Evolutionary conservation across 2,888 invertebrate genomes (phyloP), one percentile per base, ranked within the genome.

Genomic region (Steinernema carpocapsae): DNA sequence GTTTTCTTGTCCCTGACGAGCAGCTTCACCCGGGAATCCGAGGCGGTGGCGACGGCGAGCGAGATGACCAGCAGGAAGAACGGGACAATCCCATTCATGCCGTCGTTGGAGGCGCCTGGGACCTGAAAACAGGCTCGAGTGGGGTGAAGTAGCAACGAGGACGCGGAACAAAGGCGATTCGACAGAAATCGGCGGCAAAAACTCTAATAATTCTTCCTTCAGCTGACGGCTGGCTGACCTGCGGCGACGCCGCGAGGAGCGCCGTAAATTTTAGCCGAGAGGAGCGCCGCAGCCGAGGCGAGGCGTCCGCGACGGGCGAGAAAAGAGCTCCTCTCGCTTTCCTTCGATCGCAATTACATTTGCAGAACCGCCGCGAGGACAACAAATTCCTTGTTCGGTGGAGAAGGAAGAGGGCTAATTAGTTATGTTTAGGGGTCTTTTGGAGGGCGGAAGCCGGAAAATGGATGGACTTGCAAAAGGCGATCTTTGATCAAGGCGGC

Each of bases 1-100:
- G 48, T 22, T n/a, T 59, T 73, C 46, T 48, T 29, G 10, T 70
- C 51, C 32, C 73, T 70, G 29, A 56, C 73, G 10, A 73, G 48
- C n/a, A 73, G 45, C 70, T 32, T 70, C 10, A 73, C 32, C 19
- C 32, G 17, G 17, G 59, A 59, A 1, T 19, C 64, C 22, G 45
- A 24, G 73, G 4, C 37, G 42, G 26, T 56, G 56, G 26, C 56
- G 26, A 56, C 56, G 26, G 10, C 2, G 26, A 26, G 24, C 24
- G 56, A 14, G 51, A 51, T n/a, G 19, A 19, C 12, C 26, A 56
- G 56, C 22, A 56, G 56, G n/a, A 56, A 26, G 24, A 56, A 26
- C 56, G n/a, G 56, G 26, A 56, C 24, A 10, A 24, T 10, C 22
- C 56, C 56, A 56, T 56, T 4, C 56, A 56, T 56, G 56, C 56